These are phyloP conservation scores for Malacoctenus gilli DNA, from an alignment of 2,797 vertebrate species.

Conservation along the genomic window DNA sequence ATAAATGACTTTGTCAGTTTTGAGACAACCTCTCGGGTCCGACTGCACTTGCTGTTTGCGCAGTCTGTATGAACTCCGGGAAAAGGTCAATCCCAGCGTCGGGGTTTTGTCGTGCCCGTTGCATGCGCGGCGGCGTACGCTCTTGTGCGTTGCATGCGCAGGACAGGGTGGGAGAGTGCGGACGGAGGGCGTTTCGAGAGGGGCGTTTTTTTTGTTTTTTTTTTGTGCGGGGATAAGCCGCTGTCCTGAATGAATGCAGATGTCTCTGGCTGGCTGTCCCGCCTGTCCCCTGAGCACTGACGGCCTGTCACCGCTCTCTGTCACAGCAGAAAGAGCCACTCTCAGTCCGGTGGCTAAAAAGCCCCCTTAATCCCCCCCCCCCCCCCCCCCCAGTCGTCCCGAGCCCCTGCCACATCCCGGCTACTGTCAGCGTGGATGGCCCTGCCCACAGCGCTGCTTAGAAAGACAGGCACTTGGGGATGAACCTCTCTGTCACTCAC, in stretches of 20 bases:
- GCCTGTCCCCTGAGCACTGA: constrained; percentile 73
- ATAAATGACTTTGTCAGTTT: not conserved
- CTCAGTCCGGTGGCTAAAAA: constrained; percentile 66
- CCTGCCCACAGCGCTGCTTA: constrained; percentile 71
- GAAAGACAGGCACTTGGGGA: constrained; percentile 72
- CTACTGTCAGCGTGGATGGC: constrained; percentile 73
- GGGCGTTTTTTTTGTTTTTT: constrained; percentile 79
- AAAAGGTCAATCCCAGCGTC: constrained; percentile 69
- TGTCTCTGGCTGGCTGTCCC: constrained; percentile 88
- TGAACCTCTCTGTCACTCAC: constrained; percentile 80
- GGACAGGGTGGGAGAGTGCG: constrained; percentile 62
- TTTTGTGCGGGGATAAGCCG: constrained; percentile 89
- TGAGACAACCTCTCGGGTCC: constrained; percentile 17
- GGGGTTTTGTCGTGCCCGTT: constrained; percentile 53
- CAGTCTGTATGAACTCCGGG: constrained; percentile 77
- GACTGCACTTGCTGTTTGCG: constrained; percentile 84
- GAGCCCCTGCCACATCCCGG: constrained; percentile 72
- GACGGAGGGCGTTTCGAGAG: constrained; percentile 69
- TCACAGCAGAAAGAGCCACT: constrained; percentile 78
- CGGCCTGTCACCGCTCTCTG: constrained; percentile 77
- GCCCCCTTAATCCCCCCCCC: constrained; percentile 72
- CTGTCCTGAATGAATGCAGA: constrained; percentile 96
- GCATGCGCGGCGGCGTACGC: constrained; percentile 27
- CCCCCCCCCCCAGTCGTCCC: constrained; percentile 50
- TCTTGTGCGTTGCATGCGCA: constrained; percentile 29